Evolutionary conservation across 2,888 invertebrate genomes (phyloP), one percentile per base, ranked within the genome.

Genomic region (Platycnemis pennipes): DNA sequence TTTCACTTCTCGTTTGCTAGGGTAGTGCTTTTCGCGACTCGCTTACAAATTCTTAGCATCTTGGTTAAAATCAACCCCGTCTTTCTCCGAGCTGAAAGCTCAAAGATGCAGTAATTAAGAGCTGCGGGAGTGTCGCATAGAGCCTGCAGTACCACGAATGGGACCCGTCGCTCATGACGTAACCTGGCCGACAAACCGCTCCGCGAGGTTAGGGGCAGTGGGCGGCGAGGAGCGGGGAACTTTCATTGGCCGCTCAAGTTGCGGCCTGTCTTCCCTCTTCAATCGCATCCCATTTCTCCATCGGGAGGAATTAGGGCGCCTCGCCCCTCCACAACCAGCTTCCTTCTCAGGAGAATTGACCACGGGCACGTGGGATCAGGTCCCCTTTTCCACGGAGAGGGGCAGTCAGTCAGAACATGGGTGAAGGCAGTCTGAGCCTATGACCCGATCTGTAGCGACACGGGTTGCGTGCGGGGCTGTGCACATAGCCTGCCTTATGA

Each of bases 251-350:
- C 63, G 31, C 77, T 77, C 37, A 16, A 13, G 77, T 77, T 77
- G 8, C 77, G 37, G 77, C 13, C 77, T 31, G 31, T 37, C 77
- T 37, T 77, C 31, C 63, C 77, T 37, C 31, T 37, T 77, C 77
- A 2, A 77, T 37, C 77, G 31, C 26, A 77, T 77, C 77, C 63
- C 88, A 88, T 88, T 88, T 88, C 88, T 37, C 88, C 88, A 88
- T 88, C 88, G 53, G 46, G 88, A 31, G 37, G 88, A 88, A 88
- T 88, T 88, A 88, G 88, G 88, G 88, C 88, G 49, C 16, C 37
- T 53, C 19, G 8, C 53, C 88, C 37, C 46, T 46, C n/a, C n/a
- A n/a, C 88, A 26, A 46, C 19, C 31, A 11, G 46, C 88, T 49
- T 49, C 88, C 49, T 45, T 44, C 26, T 45, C 44, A 16, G 49